Evolutionary conservation across 2,888 invertebrate genomes (phyloP).

Genomic region (Parnassius orleans): DNA sequence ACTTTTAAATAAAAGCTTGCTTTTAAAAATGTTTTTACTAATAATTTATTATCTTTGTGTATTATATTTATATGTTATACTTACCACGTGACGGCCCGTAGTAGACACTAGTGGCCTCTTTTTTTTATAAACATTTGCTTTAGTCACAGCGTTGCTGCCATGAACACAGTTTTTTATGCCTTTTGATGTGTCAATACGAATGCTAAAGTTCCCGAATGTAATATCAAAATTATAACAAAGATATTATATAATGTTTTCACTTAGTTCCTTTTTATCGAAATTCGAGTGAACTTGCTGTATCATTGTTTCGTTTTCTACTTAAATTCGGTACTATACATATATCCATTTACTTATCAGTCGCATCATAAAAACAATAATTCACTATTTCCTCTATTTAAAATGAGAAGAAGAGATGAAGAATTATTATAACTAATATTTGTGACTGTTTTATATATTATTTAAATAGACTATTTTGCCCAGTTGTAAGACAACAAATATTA

Average conservation of each 20-base stretch:
- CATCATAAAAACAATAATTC: too few species aligned
- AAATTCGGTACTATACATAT: constrained; percentile 40
- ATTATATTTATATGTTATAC: too few species aligned
- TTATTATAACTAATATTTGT: constrained; percentile 32
- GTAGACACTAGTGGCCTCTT: too few species aligned
- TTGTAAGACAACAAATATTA: constrained; percentile 23
- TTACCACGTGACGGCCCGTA: too few species aligned
- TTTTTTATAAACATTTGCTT: too few species aligned
- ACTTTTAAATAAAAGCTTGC: too few species aligned
- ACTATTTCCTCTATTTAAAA: constrained; percentile 31
- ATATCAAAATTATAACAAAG: too few species aligned
- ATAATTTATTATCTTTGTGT: too few species aligned
- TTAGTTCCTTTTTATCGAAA: constrained; percentile 41
- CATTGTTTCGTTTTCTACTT: constrained; percentile 41
- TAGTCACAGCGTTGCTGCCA: too few species aligned
- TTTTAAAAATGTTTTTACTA: too few species aligned
- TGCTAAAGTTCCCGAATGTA: constrained; percentile 33
- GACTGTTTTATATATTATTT: constrained; percentile 42
- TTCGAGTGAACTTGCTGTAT: constrained; percentile 54
- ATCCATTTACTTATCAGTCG: constrained; percentile 17
- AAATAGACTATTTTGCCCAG: constrained; percentile 14
- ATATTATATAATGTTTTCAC: constrained; percentile 7
- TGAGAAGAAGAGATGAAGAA: too few species aligned
- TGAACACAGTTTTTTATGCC: too few species aligned
- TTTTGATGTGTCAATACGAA: constrained; percentile 45